Percentiles rank a stretch among this genome's conserved stretches.
These are phyloP conservation scores for Atractosteus spatula DNA, from an alignment of 2,113 vertebrate genomes.

Conservation along the genomic window DNA sequence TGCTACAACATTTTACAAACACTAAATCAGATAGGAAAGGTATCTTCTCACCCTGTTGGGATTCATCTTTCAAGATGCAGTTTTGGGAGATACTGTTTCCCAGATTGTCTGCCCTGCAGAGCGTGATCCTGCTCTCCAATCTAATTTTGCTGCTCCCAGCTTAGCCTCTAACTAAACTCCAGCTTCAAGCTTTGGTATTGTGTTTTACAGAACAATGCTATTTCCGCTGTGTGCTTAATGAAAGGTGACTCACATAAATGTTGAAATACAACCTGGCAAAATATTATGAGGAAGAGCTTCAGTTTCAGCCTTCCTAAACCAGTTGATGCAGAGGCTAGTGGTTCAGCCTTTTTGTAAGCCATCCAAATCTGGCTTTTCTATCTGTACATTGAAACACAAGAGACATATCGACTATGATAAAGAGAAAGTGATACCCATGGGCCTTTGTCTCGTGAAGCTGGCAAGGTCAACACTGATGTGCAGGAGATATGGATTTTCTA, in stretches of 20 bases:
- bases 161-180: conserved; percentile 17
- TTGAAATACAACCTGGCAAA: conserved; percentile 24
- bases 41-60: neutral
- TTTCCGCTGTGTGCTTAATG: conserved; percentile 24
- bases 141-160: conserved; percentile 15
- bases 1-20: neutral
- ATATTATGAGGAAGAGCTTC: conserved; percentile 9
- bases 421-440: neutral
- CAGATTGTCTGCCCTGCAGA: conserved; percentile 9
- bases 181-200: conserved; percentile 11
- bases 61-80: conserved; percentile 25
- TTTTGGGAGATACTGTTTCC: conserved; percentile 22
- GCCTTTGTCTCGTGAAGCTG: neutral
- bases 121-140: conserved; percentile 14
- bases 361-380: neutral
- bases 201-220: conserved; percentile 25
- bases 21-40: neutral
- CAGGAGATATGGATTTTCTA: conserved; percentile 1
- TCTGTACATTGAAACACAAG: conserved; percentile 4
- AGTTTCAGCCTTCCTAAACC: neutral
- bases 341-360: neutral
- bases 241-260: conserved; percentile 15
- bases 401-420: conserved; percentile 1
- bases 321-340: conserved; percentile 4
- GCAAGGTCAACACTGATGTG: conserved; percentile 14